A percentile compares a stretch with the other conserved stretches of the same genome.
Conservation (phyloP, 2,888 invertebrate species). For the Pomacea canaliculata region DNA sequence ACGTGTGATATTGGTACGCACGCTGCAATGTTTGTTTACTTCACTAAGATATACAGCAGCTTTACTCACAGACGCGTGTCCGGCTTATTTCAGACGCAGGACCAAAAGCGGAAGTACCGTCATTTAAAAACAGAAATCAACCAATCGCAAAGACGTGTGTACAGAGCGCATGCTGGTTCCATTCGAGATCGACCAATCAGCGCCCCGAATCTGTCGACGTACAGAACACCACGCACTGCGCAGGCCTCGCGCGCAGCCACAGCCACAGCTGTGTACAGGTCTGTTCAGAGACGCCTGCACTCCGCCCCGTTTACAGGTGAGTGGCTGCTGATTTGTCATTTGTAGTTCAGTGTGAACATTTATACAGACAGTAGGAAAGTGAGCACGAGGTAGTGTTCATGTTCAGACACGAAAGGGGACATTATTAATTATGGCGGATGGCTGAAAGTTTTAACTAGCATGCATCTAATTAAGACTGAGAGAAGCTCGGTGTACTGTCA, state of each 20-base stretch:
- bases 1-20: too few relatives aligned
- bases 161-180: constrained; percentile 55
- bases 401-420: too few relatives aligned
- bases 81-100: constrained; percentile 43
- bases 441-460: too few relatives aligned
- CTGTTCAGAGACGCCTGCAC: constrained; percentile 32
- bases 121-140: constrained; percentile 50
- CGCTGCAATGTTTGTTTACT: too few relatives aligned
- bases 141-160: constrained; percentile 53
- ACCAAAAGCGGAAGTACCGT: constrained; percentile 52
- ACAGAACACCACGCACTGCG: constrained; percentile 26
- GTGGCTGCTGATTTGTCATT: background rate
- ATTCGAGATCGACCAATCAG: constrained; percentile 58
- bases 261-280: constrained; percentile 29
- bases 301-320: constrained; percentile 38
- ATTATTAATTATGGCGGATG: too few relatives aligned
- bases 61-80: background rate
- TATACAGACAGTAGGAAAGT: too few relatives aligned
- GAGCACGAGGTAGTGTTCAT: too few relatives aligned
- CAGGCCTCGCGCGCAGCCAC: constrained; percentile 4
- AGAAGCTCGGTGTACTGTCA: too few relatives aligned
- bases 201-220: constrained; percentile 54
- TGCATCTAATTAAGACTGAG: too few relatives aligned
- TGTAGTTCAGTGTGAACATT: too few relatives aligned
- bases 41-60: background rate